Percentiles rank a stretch among this genome's conserved stretches.
Evolutionary conservation across 2,888 invertebrate species (phyloP).

Genomic region (Parasteatoda lunata): DNA sequence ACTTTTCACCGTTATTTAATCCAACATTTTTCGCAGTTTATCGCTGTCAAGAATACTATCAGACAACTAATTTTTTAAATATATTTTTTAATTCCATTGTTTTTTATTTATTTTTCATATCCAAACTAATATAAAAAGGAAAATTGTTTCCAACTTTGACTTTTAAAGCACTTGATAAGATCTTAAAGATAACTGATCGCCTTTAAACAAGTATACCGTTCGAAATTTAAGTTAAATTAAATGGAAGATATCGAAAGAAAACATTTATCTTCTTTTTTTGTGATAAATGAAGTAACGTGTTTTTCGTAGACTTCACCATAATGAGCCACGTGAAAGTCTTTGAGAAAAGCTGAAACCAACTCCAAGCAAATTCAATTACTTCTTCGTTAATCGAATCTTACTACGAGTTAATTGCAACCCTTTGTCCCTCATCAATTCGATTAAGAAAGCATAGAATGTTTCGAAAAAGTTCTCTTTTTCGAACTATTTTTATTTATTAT

Average conservation of each 20-base stretch:
- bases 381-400: constrained; percentile 46
- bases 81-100: constrained; percentile 14
- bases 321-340: neutral
- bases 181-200: neutral
- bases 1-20: no score
- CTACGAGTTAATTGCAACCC: constrained; percentile 52
- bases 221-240: neutral
- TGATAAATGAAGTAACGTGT: neutral
- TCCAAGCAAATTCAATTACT: constrained; percentile 58
- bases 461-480: no score
- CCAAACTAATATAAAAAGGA: no score
- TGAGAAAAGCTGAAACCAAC: constrained; percentile 32
- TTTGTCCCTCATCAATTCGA: constrained; percentile 56
- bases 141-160: neutral
- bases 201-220: neutral
- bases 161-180: neutral
- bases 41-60: neutral
- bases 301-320: constrained; percentile 18
- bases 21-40: no score
- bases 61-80: neutral
- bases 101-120: neutral
- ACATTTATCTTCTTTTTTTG: neutral
- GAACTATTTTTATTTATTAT: no score
- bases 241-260: neutral
- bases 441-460: constrained; percentile 15